These are phyloP conservation scores for Myopa tessellatipennis DNA, from an alignment of 2,888 invertebrate species.

Conservation along the genomic window DNA sequence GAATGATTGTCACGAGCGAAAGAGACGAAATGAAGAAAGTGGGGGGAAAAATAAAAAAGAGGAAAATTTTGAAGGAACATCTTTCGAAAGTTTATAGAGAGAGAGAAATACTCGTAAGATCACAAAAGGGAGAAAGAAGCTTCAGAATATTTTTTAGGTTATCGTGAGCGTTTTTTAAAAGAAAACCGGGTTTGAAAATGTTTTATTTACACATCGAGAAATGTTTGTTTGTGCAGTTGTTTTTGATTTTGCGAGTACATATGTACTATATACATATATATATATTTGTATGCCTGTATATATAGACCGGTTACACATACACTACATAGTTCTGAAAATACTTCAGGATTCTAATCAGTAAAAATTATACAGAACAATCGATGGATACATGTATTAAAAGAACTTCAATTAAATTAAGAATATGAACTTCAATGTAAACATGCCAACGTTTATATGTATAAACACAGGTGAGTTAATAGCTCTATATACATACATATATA, in stretches of 20 bases:
- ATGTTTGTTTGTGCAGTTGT: not conserved
- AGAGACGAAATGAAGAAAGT: constrained; percentile 9
- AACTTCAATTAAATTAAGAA: constrained; percentile 15
- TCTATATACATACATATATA: not conserved
- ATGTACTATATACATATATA: too few relatives aligned
- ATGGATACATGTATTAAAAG: not conserved
- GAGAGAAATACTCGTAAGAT: too few relatives aligned
- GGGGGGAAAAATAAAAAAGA: constrained; percentile 35
- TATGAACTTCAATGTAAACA: constrained; percentile 43
- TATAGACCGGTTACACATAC: too few relatives aligned
- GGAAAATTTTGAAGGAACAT: constrained; percentile 27
- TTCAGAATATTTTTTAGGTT: too few relatives aligned
- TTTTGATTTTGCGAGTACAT: not conserved
- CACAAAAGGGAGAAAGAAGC: too few relatives aligned
- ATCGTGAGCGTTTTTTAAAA: too few relatives aligned
- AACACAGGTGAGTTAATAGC: constrained; percentile 3
- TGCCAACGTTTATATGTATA: constrained; percentile 46
- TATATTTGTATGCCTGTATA: too few relatives aligned
- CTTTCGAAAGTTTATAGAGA: too few relatives aligned
- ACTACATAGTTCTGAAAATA: too few relatives aligned
- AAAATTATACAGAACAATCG: not conserved
- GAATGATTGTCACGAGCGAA: constrained; percentile 1
- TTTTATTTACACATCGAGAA: not conserved
- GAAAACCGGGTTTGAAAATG: too few relatives aligned
- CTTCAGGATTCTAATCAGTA: too few relatives aligned